Conservation (phyloP, 2,797 vertebrate species). For the Artibeus lituratus region DNA sequence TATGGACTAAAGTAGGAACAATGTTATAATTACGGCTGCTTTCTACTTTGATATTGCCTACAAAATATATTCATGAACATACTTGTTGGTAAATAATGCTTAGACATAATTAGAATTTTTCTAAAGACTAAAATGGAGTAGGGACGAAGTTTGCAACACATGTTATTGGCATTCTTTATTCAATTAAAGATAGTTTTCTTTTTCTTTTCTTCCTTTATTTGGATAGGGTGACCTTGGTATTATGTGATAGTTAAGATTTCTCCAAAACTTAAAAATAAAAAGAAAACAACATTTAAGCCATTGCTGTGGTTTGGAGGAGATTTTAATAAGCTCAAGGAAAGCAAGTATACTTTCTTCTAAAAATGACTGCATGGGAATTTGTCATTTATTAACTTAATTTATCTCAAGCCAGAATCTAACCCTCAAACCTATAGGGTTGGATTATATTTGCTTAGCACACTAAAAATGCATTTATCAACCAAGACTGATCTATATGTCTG, state of each 20-base stretch:
- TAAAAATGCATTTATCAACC: not conserved
- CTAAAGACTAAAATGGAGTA: not conserved
- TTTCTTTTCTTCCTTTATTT: not conserved
- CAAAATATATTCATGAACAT: not conserved
- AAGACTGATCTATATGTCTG: not conserved
- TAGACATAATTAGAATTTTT: not conserved
- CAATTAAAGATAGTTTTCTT: not conserved
- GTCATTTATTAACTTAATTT: not conserved
- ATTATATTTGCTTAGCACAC: not conserved
- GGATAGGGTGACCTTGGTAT: not conserved
- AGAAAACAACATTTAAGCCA: not conserved
- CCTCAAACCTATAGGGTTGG: not conserved
- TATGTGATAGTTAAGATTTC: not conserved
- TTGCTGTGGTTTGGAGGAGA: not conserved
- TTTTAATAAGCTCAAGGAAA: not conserved
- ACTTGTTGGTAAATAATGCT: not conserved
- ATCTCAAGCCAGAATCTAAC: not conserved
- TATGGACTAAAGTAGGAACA: not conserved
- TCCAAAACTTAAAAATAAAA: not conserved
- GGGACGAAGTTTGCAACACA: not conserved
- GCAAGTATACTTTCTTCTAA: not conserved
- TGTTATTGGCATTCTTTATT: not conserved
- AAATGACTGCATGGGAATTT: not conserved
- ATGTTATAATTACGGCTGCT: not conserved
- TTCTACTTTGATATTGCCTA: not conserved